Evolutionary conservation across 2,888 invertebrate genomes (phyloP).

Genomic region (Lasioglossum vierecki): DNA sequence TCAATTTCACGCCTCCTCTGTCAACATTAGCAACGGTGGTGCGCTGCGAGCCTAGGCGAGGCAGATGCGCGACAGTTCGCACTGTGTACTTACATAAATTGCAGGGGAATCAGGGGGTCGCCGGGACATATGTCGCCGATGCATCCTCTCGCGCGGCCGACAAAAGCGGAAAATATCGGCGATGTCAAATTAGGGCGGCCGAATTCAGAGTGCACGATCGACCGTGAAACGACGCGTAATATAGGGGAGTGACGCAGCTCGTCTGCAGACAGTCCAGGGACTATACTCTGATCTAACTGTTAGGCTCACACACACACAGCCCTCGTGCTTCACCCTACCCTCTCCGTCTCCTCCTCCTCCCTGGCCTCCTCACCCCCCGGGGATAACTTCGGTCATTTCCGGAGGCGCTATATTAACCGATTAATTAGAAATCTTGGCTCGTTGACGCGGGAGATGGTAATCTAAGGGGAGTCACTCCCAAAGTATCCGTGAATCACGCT

Average conservation of each 20-base stretch:
- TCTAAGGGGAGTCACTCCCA: constrained; percentile 38
- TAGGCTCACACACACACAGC: too few relatives aligned
- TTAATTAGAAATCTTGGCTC: constrained; percentile 63
- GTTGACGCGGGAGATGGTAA: constrained; percentile 38
- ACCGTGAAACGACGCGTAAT: constrained; percentile 76
- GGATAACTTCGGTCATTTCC: constrained; percentile 60
- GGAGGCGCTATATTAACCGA: constrained; percentile 53
- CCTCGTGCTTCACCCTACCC: neutral
- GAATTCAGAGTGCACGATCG: constrained; percentile 74
- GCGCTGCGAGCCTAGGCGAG: constrained; percentile 29
- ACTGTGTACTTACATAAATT: constrained; percentile 63
- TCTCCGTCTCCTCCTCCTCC: neutral
- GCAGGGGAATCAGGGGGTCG: constrained; percentile 46
- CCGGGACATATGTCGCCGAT: constrained; percentile 71
- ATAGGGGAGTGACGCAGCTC: constrained; percentile 59
- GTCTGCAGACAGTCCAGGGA: constrained; percentile 53
- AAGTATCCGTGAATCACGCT: neutral
- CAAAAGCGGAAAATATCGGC: constrained; percentile 72
- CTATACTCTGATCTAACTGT: constrained; percentile 33
- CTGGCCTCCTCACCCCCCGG: constrained; percentile 17
- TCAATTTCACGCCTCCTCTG: constrained; percentile 66
- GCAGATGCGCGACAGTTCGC: constrained; percentile 63
- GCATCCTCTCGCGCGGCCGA: constrained; percentile 61
- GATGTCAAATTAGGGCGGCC: constrained; percentile 74
- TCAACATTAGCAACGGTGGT: constrained; percentile 47